Evolutionary conservation across 2,113 vertebrate genomes (phyloP).

Genomic region (Anser brachyrhynchus): DNA sequence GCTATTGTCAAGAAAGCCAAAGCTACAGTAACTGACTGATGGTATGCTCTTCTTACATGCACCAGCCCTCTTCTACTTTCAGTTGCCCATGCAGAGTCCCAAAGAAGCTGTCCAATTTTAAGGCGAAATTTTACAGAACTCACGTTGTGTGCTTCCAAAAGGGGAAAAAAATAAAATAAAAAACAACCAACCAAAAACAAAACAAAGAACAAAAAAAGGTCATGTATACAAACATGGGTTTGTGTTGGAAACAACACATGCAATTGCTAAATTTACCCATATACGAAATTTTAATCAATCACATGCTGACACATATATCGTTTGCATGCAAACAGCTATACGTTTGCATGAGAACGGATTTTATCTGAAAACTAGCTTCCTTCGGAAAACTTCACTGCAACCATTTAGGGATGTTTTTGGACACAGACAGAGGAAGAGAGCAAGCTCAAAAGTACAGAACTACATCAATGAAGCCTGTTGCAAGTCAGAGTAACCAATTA

Average conservation of each 20-base stretch:
- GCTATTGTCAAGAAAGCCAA: not conserved
- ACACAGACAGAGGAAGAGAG: not conserved
- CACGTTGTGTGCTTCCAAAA: not conserved
- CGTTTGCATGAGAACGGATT: not conserved
- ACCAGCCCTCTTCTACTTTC: not conserved
- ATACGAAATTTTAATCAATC: not conserved
- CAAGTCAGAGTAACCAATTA: not conserved
- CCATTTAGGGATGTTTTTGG: not conserved
- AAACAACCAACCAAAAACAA: too few relatives aligned
- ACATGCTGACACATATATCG: not conserved
- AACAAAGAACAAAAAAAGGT: not conserved
- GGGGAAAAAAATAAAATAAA: too few relatives aligned
- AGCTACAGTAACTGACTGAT: not conserved
- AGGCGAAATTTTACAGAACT: not conserved
- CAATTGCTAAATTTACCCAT: not conserved
- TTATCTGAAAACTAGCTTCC: not conserved
- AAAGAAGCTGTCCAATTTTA: not conserved
- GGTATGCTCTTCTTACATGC: not conserved
- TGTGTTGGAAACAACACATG: not conserved
- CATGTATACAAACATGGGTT: not conserved
- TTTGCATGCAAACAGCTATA: not conserved
- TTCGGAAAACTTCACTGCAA: not conserved
- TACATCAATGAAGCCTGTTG: not conserved
- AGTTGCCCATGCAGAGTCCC: not conserved
- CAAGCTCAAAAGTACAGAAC: not conserved